Evolutionary conservation across 1,140 invertebrate species (phyloP), one percentile per base, ranked within the genome.

Genomic region (Arctopsyche grandis): DNA sequence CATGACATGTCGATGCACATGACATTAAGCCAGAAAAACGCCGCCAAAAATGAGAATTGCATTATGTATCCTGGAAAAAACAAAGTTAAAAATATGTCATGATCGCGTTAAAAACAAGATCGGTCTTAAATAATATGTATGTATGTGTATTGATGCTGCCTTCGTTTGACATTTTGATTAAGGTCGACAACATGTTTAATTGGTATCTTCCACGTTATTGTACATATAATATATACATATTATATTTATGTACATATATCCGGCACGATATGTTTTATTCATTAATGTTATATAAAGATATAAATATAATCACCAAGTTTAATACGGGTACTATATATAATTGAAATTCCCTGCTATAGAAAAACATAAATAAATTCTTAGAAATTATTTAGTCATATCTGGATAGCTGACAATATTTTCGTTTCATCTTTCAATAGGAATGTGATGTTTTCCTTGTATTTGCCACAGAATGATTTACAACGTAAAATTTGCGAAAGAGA

Each of bases 21-120:
- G 0, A 92, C 89, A 83, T 91, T 92, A 83, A 94, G 89, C 93
- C 93, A 94, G 79, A 91, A 91, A 84, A 94, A 93, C 5, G 92
- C 90, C 0, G 91, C 85, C 52, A 93, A 83, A 83, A 93, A 90
- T 74, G 90, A 91, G 84, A 91, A 93, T 84, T 94, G 93, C 76
- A 92, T 89, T 44, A 90, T 85, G 48, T 92, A 87, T 0, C 91
- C 91, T 88, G 91, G 60, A 88, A 89, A 79, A 69, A 83, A 52
- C 5, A 43, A 0, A 70, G 38, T 70, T 29, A 9, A n/a, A 60
- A 16, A 22, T 29, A 5, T 24, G 7, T 69, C 10, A 16, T 12
- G 12, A n/a, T 43, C 44, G 44, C 10, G 9, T 70, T 16, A 4
- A 7, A 3, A 38, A 38, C 9, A 4, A 24, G 44, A 7, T 5